phyloP scores from a whole-genome alignment of 2,888 invertebrate species.

The Cheilosia grossa region DNA sequence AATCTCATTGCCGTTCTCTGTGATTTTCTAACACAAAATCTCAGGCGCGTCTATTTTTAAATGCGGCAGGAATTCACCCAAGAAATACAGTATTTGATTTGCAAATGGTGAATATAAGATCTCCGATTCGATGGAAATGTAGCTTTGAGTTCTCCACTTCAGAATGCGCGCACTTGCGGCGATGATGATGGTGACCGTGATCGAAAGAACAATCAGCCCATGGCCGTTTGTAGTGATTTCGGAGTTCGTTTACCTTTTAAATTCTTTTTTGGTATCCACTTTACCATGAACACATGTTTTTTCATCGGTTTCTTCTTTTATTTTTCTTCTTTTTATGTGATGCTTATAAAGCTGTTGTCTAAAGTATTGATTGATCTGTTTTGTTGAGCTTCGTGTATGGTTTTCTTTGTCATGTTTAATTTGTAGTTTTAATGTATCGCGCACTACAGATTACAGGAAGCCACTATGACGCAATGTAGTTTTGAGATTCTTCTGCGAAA shows the following conservation, averaged over 20 bases:
- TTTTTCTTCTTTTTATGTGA: neutral
- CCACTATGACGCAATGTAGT: slow-evolving; percentile 11
- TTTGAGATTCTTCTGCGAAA: neutral
- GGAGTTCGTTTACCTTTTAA: slow-evolving; percentile 41
- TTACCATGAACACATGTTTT: neutral
- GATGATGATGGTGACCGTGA: slow-evolving; percentile 4
- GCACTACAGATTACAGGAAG: neutral
- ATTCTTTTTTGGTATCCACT: neutral
- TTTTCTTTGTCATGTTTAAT: slow-evolving; percentile 16
- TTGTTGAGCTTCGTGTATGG: slow-evolving; percentile 8
- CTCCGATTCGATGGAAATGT: slow-evolving; percentile 10
- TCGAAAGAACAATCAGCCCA: slow-evolving; percentile 9
- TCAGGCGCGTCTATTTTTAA: neutral
- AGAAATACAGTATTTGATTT: neutral
- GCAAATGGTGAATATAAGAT: neutral
- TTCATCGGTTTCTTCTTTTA: too few species aligned
- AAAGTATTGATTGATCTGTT: slow-evolving; percentile 28
- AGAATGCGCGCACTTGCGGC: neutral
- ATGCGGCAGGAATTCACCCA: neutral
- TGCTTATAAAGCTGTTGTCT: slow-evolving; percentile 1
- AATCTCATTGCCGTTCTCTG: neutral
- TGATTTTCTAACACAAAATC: slow-evolving; percentile 5
- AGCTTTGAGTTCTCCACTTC: neutral
- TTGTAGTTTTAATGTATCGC: slow-evolving; percentile 10
- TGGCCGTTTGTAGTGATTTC: slow-evolving; percentile 31